Base-by-base conservation (phyloP, 2,113 vertebrate species). In the Tamias sibiricus region DNA sequence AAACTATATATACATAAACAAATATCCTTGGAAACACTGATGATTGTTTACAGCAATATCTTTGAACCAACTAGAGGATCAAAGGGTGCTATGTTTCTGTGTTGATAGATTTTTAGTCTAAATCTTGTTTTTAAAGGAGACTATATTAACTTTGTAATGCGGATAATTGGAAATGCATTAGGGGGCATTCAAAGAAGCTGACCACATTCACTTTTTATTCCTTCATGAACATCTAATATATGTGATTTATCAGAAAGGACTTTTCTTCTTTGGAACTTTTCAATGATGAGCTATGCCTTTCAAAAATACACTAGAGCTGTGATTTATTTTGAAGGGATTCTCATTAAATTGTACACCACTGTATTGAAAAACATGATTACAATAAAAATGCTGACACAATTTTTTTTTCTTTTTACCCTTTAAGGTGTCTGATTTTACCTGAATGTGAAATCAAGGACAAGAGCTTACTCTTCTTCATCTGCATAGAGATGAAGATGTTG, bases 381-480 rank as follows among this genome's bases (percentile, higher is more conserved):
- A 76, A 47, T 87, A 94, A 97, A 98, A 98, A 80, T 97, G 98
- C 98, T 99, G 98, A 98, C 95, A 97, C 47, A 89, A 85, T 87
- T 91, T 83, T 98, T 97, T 98, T 93, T 97, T 96, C 80, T 81
- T 96, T 97, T 97, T 97, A 94, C 75, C 97, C 79, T 98, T 98
- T 97, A 98, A 98, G 95, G 97, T 96, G 44, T 76, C 95, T 98
- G 97, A 92, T 98, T 98, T 98, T 98, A 93, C 98, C 82, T 97
- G 96, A 98, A 98, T 98, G 98, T 97, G 98, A 98, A 97, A 97
- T 98, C 97, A 98, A 98, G 98, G 98, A 89, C 96, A 92, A 85
- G 87, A 91, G 26, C 42, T 76, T 86, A 54, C 2, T 90, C 47
- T 97, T 95, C 91, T 93, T 98, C 96, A 95, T 98, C 96, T 97